Percentiles rank a stretch among this genome's conserved stretches.
Evolutionary conservation across 1,140 invertebrate genomes (phyloP).

Genomic region (Achatina immaculata): DNA sequence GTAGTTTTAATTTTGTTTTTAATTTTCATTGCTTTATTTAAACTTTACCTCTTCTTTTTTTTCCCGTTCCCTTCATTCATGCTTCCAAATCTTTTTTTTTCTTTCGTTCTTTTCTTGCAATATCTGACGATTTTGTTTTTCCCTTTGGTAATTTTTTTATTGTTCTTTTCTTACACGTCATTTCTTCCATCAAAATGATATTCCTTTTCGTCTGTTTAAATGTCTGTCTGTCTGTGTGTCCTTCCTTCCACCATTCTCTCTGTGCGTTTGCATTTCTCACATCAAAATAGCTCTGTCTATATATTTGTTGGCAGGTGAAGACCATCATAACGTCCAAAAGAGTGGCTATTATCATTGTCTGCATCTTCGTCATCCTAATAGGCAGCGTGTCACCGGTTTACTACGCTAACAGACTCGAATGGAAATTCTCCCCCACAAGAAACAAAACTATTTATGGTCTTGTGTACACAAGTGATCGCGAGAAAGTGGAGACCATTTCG

Average conservation of each 20-base stretch:
- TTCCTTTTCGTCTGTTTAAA: neutral
- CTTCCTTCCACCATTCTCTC: neutral
- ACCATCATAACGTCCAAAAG: neutral
- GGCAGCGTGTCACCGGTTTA: slow-evolving; percentile 1
- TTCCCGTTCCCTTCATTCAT: too few species aligned
- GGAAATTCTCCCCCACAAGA: neutral
- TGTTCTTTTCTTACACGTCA: neutral
- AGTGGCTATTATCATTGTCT: neutral
- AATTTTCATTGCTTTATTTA: too few species aligned
- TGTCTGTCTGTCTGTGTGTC: too few species aligned
- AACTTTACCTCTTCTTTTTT: too few species aligned
- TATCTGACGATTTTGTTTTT: neutral
- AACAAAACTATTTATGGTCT: slow-evolving; percentile 1
- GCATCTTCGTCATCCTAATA: neutral
- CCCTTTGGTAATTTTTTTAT: neutral
- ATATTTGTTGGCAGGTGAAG: neutral
- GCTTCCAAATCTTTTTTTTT: too few species aligned
- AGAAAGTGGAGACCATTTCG: neutral
- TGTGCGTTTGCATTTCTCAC: neutral
- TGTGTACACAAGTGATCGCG: slow-evolving; percentile 3
- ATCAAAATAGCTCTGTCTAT: neutral
- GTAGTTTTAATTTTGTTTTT: too few species aligned
- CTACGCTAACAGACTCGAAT: slow-evolving; percentile 1
- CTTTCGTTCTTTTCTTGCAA: too few species aligned
- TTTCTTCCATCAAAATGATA: neutral